These are phyloP conservation scores for Camptogramma bilineatum DNA, from an alignment of 2,888 invertebrate genomes.

Conservation along the genomic window DNA sequence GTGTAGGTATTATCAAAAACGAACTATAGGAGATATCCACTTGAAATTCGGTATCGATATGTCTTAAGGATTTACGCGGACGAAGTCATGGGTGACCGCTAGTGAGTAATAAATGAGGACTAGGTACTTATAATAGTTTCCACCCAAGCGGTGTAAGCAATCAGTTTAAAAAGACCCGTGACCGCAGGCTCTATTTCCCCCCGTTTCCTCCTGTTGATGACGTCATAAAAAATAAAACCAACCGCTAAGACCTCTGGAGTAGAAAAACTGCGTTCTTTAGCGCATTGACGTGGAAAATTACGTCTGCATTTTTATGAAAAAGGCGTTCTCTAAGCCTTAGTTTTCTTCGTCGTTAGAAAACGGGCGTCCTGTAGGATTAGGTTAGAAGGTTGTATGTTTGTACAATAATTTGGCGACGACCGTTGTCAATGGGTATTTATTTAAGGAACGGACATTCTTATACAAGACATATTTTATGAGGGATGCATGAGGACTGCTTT, in stretches of 20 bases:
- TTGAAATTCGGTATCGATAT: too few species aligned
- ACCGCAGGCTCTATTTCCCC: constrained; percentile 75
- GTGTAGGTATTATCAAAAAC: too few species aligned
- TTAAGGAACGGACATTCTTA: too few species aligned
- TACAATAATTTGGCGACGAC: too few species aligned
- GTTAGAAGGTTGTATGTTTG: too few species aligned
- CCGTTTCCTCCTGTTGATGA: constrained; percentile 79
- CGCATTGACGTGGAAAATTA: constrained; percentile 74
- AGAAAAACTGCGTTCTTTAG: constrained; percentile 68
- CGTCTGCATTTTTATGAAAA: constrained; percentile 33
- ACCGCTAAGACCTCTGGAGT: constrained; percentile 62
- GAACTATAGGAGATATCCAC: too few species aligned
- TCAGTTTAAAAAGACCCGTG: constrained; percentile 65
- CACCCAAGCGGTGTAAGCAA: constrained; percentile 43
- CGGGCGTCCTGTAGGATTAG: not conserved
- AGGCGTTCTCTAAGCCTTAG: not conserved
- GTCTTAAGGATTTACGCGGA: too few species aligned
- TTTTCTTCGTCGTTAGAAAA: not conserved
- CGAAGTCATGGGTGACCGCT: too few species aligned
- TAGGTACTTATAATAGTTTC: not conserved
- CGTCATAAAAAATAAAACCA: constrained; percentile 71
- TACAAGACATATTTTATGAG: too few species aligned
- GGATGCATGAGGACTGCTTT: too few species aligned
- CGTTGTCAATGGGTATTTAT: too few species aligned
- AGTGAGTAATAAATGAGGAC: not conserved